phyloP scores from a whole-genome alignment of 2,113 vertebrate species.

The Speoplatyrhinus poulsoni region DNA sequence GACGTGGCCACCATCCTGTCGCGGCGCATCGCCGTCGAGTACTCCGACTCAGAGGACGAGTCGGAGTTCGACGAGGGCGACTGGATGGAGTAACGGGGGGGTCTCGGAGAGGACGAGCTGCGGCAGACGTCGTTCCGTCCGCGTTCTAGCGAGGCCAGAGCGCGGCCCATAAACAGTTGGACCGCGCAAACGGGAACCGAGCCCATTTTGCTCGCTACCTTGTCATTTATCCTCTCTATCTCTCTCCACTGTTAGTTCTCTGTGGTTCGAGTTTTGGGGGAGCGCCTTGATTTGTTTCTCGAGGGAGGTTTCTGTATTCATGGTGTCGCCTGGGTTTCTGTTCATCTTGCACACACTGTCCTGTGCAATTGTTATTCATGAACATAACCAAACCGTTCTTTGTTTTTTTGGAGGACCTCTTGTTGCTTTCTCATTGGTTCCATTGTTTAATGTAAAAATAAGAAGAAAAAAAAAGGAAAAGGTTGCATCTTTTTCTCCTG shows the following conservation, averaged over 20 bases:
- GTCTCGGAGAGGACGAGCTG: neutral
- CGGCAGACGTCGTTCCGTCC: neutral
- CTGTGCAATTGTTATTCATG: no score
- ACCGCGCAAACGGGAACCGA: neutral
- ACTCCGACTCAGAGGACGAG: slow-evolving; percentile 97
- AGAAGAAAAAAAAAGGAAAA: slow-evolving; percentile 33
- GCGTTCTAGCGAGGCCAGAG: slow-evolving; percentile 9
- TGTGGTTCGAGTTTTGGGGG: no score
- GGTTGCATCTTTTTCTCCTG: slow-evolving; percentile 49
- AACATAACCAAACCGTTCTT: no score
- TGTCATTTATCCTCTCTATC: neutral
- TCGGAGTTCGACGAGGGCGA: slow-evolving; percentile 98
- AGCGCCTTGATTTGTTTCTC: no score
- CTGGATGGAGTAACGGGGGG: slow-evolving; percentile 88
- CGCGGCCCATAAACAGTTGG: neutral
- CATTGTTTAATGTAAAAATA: slow-evolving; percentile 37
- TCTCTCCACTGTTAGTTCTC: neutral
- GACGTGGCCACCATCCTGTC: slow-evolving; percentile 98
- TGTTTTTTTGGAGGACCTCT: slow-evolving; percentile 27
- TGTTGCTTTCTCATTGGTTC: slow-evolving; percentile 47
- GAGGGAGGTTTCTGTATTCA: no score
- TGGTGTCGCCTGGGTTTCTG: slow-evolving; percentile 30
- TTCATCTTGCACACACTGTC: slow-evolving; percentile 12
- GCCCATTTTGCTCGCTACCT: no score
- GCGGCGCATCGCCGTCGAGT: slow-evolving; percentile 95